Evolutionary conservation across 2,797 vertebrate genomes (phyloP).

Genomic region (Sphaeramia orbicularis): DNA sequence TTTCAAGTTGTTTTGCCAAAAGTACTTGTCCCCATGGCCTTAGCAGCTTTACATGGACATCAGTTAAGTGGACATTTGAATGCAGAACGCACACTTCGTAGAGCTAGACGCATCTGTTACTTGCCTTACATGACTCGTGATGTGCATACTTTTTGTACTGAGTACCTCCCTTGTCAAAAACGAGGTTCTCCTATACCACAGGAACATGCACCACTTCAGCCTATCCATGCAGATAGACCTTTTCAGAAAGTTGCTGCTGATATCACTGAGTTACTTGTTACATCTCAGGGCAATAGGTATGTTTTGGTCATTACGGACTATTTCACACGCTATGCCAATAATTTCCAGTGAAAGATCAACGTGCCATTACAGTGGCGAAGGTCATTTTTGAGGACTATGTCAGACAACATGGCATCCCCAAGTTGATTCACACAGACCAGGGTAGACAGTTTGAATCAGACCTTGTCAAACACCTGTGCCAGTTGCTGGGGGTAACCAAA

Average conservation of each 20-base stretch:
- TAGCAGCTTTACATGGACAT: background rate
- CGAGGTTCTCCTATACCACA: conserved; percentile 2
- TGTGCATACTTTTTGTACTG: conserved; percentile 15
- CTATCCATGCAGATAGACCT: conserved; percentile 14
- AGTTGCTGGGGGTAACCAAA: conserved; percentile 29
- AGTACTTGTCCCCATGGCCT: conserved; percentile 9
- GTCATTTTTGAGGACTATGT: conserved; percentile 39
- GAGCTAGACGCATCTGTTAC: conserved; percentile 20
- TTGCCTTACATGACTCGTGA: conserved; percentile 35
- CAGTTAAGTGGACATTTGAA: conserved; percentile 28
- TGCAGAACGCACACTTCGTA: conserved; percentile 19
- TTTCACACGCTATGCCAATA: background rate
- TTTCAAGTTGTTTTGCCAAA: conserved; percentile 21
- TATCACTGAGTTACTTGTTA: conserved; percentile 18
- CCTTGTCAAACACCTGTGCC: background rate
- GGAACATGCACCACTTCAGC: conserved; percentile 19
- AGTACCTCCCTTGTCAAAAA: conserved; percentile 41
- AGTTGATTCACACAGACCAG: conserved; percentile 32
- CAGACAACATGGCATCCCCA: conserved; percentile 25
- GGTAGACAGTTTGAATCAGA: conserved; percentile 31
- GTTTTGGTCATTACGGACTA: background rate
- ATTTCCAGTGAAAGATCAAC: background rate
- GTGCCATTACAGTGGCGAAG: conserved; percentile 11
- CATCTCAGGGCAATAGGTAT: conserved; percentile 12
- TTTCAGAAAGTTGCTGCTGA: conserved; percentile 42